Evolutionary conservation across 2,113 vertebrate genomes (phyloP).

Genomic region (Anas platyrhynchos): DNA sequence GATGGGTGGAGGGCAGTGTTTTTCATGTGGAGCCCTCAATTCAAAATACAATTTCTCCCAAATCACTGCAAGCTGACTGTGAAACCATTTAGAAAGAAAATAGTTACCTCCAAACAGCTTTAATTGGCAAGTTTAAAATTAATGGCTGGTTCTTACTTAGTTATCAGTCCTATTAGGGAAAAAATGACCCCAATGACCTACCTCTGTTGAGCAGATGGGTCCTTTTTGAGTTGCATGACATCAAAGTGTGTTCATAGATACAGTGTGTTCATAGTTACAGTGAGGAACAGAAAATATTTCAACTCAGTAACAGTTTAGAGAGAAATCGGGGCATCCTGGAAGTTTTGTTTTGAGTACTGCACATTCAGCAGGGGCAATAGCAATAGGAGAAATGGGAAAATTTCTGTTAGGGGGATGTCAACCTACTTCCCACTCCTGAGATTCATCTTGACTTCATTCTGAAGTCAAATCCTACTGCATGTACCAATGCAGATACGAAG

Average conservation of each 20-base stretch:
- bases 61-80: neutral
- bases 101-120: neutral
- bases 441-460: neutral
- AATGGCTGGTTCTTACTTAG: neutral
- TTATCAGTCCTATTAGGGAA: neutral
- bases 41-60: neutral
- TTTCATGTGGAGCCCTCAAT: neutral
- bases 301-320: neutral
- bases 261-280: neutral
- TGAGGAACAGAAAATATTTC: neutral
- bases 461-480: neutral
- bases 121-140: neutral
- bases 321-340: neutral
- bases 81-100: neutral
- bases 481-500: fast-evolving
- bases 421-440: neutral
- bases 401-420: neutral
- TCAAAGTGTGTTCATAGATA: neutral
- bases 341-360: neutral
- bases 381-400: neutral
- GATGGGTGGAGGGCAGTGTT: neutral
- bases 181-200: neutral
- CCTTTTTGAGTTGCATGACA: neutral
- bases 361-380: neutral
- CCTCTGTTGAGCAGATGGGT: neutral